A percentile compares a stretch with the other conserved stretches of the same genome.
These are phyloP conservation scores for Aptenodytes patagonicus DNA, from an alignment of 2,113 vertebrate species.

Conservation along the genomic window DNA sequence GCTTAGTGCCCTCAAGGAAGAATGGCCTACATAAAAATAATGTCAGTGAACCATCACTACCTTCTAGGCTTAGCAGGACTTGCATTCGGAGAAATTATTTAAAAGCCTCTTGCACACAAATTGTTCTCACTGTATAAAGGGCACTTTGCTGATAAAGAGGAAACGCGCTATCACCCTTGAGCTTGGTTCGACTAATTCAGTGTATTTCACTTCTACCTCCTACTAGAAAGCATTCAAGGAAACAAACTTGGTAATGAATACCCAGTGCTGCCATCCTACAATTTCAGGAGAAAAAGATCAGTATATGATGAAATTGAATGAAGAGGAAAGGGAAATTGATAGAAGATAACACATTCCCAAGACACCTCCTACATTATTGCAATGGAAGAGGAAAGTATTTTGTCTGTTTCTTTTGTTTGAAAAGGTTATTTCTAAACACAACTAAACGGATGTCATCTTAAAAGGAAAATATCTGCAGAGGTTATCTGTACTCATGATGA, in stretches of 20 bases:
- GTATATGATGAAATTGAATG: neutral
- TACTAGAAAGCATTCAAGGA: slow-evolving; percentile 16
- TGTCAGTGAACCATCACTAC: slow-evolving; percentile 43
- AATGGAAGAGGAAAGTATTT: neutral
- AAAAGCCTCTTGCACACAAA: slow-evolving; percentile 15
- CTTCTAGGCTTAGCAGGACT: neutral
- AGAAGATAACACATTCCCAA: neutral
- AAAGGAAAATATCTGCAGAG: neutral
- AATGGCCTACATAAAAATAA: slow-evolving; percentile 40
- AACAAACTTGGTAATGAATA: slow-evolving; percentile 12
- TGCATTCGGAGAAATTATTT: slow-evolving; percentile 11
- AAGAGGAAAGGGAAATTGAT: neutral
- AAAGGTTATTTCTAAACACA: neutral
- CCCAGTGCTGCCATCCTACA: neutral
- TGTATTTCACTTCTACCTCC: neutral
- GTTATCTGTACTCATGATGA: neutral
- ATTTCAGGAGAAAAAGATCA: neutral
- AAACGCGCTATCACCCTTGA: neutral
- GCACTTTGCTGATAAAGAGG: neutral
- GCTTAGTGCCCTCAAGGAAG: slow-evolving; percentile 66
- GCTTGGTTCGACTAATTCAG: neutral
- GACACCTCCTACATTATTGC: neutral
- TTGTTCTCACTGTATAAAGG: slow-evolving; percentile 23
- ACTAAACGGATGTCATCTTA: neutral
- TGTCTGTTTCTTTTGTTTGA: neutral